phyloP scores from a whole-genome alignment of 2,888 invertebrate genomes.

The Temnothorax ravouxi region DNA sequence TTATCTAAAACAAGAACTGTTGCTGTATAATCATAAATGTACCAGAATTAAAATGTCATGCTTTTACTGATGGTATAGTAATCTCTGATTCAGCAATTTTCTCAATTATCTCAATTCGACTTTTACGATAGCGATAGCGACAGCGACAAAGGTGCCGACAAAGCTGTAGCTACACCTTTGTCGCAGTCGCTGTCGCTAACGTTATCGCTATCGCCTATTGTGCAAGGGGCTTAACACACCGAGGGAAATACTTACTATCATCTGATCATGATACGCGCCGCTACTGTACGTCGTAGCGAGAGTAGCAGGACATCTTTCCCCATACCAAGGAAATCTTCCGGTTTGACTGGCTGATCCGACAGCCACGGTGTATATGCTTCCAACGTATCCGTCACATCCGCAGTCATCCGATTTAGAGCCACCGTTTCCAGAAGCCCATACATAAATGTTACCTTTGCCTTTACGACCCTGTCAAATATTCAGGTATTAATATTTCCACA shows the following conservation, averaged over 20 bases:
- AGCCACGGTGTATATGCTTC: slow-evolving; percentile 95
- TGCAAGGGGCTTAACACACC: neutral
- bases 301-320: slow-evolving; percentile 95
- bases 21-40: neutral
- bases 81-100: neutral
- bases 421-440: slow-evolving; percentile 98
- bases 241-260: slow-evolving; percentile 90
- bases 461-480: slow-evolving; percentile 88
- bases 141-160: too few species aligned
- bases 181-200: too few species aligned
- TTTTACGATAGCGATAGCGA: too few species aligned
- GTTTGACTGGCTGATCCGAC: slow-evolving; percentile 95
- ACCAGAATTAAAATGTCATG: neutral
- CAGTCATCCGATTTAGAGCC: slow-evolving; percentile 94
- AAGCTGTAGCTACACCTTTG: too few species aligned
- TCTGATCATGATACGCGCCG: slow-evolving; percentile 94
- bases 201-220: too few species aligned
- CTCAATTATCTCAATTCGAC: neutral
- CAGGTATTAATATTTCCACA: slow-evolving; percentile 26
- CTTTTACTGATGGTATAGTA: neutral
- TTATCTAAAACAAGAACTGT: neutral
- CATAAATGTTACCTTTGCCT: slow-evolving; percentile 94
- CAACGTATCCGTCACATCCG: slow-evolving; percentile 96
- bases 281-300: slow-evolving; percentile 96
- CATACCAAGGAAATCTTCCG: slow-evolving; percentile 95